Base-by-base conservation (phyloP, 2,888 invertebrate species). In the Oxyteleia sp. region DNA sequence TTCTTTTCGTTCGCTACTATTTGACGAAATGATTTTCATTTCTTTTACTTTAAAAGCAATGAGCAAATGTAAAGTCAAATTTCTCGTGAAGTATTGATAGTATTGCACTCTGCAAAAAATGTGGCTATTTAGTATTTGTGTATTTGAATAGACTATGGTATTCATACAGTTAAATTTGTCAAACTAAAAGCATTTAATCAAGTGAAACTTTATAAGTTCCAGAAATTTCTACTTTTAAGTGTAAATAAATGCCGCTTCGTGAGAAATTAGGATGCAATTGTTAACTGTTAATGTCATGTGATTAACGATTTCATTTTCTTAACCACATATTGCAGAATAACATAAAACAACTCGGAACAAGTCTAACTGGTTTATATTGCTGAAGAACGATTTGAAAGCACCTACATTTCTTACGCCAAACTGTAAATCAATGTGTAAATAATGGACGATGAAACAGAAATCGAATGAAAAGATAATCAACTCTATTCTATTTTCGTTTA, bases 111-210 rank as follows among this genome's bases (percentile, higher is more conserved):
- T 41, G 15, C 15, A 41, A 4, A 41, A 41, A 41, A 18, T 18
- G 18, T 15, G 45, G 16, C 18, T 45, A 18, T 45, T 45, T 45
- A 45, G 18, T 18, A 16, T 45, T 45, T 4, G 16, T 10, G 10
- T 45, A 45, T 18, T 45, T 49, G 23, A 49, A 49, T 5, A 38
- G 15, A 20, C 26, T 49, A 26, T 26, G 2, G 10, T 47, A 59
- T 59, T 35, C 59, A 35, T 15, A 59, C 47, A 59, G 11, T n/a
- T 61, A 16, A 26, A 57, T 71, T 68, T 45, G n/a, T 55, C 43
- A 53, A 55, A 45, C 55, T 45, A 55, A 38, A 13, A 53, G n/a
- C 41, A 68, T 53, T 68, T 41, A 55, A 45, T 57, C 57, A 23
- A 20, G 29, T 11, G 32, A 72, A 53, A 59, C 38, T 71, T 59